Conservation (phyloP, 2,888 invertebrate species). For the Dermolepida albohirtum region DNA sequence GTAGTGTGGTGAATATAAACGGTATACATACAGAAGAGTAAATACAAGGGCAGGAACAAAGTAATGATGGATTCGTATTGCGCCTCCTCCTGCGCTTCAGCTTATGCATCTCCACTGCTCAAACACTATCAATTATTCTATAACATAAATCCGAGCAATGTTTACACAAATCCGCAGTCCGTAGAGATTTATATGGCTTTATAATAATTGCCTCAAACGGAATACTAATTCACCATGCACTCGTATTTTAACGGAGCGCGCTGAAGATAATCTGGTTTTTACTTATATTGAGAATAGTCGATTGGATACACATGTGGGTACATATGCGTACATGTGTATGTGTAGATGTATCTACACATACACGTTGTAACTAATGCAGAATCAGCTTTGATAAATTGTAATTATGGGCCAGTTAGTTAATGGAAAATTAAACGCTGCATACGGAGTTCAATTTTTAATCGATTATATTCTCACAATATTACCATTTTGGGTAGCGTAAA, state of each 20-base stretch:
- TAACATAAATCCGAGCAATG: conserved; percentile 55
- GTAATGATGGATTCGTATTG: neutral
- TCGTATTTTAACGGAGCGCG: neutral
- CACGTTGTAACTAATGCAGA: too few relatives aligned
- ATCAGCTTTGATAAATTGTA: too few relatives aligned
- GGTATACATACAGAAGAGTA: conserved; percentile 1
- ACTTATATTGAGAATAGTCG: neutral
- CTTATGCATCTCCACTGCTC: conserved; percentile 45
- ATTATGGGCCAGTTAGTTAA: too few relatives aligned
- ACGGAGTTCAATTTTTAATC: too few relatives aligned
- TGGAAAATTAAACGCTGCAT: too few relatives aligned
- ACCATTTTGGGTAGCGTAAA: too few relatives aligned
- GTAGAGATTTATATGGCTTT: conserved; percentile 48
- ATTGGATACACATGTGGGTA: too few relatives aligned
- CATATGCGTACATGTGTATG: too few relatives aligned
- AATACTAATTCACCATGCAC: conserved; percentile 46
- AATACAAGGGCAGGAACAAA: too few relatives aligned
- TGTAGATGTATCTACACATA: too few relatives aligned
- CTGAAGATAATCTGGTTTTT: conserved; percentile 15
- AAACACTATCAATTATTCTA: conserved; percentile 60
- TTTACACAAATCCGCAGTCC: conserved; percentile 56
- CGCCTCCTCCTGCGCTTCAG: conserved; percentile 28
- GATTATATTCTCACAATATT: too few relatives aligned
- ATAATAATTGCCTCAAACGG: conserved; percentile 48
- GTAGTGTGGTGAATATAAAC: conserved; percentile 1